Percentiles rank a stretch among this genome's conserved stretches.
phyloP scores from a whole-genome alignment of 2,113 vertebrate species.

The Chloroceryle aenea region DNA sequence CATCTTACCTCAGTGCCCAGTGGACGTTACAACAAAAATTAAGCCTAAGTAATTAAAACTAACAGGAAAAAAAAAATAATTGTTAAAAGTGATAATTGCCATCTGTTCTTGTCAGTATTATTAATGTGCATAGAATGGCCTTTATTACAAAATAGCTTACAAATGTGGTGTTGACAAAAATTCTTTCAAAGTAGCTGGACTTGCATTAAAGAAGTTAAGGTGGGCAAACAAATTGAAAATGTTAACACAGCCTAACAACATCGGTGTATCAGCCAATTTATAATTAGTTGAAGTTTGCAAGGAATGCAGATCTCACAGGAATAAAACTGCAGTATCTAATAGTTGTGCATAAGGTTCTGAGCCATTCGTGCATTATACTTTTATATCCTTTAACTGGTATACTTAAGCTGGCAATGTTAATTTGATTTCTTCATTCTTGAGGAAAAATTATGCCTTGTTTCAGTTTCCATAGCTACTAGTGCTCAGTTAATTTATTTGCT shows the following conservation, averaged over 20 bases:
- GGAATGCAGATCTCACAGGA: background rate
- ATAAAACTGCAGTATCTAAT: background rate
- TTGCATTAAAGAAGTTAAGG: slow-evolving; percentile 31
- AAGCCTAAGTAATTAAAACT: slow-evolving; percentile 66
- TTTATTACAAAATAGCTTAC: slow-evolving; percentile 51
- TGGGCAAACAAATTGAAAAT: slow-evolving; percentile 33
- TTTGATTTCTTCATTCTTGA: background rate
- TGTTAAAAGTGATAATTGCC: slow-evolving; percentile 59
- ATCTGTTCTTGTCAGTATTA: slow-evolving; percentile 71
- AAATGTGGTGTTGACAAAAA: slow-evolving; percentile 26
- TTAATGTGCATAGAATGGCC: slow-evolving; percentile 46
- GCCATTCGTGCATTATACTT: background rate
- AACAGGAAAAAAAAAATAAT: slow-evolving; percentile 52
- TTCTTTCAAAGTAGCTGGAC: slow-evolving; percentile 35
- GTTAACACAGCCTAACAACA: slow-evolving; percentile 18
- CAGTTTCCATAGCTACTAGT: slow-evolving; percentile 12
- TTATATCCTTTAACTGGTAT: background rate
- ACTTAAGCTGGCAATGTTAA: background rate
- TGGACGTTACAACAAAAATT: slow-evolving; percentile 49
- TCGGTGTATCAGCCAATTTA: slow-evolving; percentile 31
- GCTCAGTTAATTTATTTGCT: background rate
- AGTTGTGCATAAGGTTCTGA: background rate
- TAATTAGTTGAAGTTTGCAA: slow-evolving; percentile 2
- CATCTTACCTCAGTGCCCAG: slow-evolving; percentile 14
- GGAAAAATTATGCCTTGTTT: background rate